Percentiles rank a stretch among this genome's conserved stretches.
Conservation (phyloP, 2,113 vertebrate species). For the Paramormyrops kingsleyae region DNA sequence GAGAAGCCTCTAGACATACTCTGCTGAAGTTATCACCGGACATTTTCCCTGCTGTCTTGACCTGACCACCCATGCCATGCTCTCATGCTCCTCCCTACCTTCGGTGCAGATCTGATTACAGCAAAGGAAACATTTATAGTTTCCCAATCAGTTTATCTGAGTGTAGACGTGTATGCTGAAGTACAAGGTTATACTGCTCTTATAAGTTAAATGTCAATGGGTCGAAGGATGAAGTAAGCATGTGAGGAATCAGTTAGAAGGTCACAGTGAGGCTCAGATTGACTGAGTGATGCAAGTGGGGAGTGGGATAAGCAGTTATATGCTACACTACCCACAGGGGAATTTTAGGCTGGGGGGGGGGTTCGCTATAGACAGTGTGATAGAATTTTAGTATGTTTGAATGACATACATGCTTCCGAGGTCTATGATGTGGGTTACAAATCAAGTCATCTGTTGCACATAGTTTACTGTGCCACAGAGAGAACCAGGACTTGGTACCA, state of each 20-base stretch:
- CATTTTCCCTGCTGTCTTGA: neutral
- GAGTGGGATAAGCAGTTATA: neutral
- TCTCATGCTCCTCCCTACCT: neutral
- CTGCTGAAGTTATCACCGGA: neutral
- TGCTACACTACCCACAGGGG: neutral
- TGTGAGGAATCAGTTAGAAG: neutral
- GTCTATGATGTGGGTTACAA: neutral
- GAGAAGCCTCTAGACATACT: neutral
- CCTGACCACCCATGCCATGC: neutral
- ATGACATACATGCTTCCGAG: neutral
- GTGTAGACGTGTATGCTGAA: neutral
- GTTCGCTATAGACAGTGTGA: neutral
- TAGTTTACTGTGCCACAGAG: neutral
- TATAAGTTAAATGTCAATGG: slow-evolving; percentile 2
- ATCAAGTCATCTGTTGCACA: neutral
- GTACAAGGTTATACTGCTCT: neutral
- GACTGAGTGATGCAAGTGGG: neutral
- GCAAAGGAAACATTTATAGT: neutral
- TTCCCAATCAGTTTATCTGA: neutral
- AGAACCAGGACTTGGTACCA: neutral
- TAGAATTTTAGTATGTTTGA: neutral
- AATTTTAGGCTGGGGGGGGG: neutral
- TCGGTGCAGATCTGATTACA: neutral
- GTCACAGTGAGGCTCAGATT: neutral
- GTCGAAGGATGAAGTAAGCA: neutral